Percentiles rank a stretch among this genome's conserved stretches.
Conservation (phyloP, 2,113 vertebrate genomes). For the Eidolon helvum region DNA sequence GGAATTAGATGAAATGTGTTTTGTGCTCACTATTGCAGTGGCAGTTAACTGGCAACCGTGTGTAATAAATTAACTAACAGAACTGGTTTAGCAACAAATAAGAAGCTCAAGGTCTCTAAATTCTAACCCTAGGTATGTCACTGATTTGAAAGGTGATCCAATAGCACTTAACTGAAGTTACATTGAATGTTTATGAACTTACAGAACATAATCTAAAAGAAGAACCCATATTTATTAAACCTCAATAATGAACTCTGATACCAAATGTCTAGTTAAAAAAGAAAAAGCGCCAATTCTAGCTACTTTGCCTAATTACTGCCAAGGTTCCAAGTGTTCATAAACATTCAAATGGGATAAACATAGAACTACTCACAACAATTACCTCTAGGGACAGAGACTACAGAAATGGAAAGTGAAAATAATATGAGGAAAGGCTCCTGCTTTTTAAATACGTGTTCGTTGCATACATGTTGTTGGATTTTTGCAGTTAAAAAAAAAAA, state of each 20-base stretch:
- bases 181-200: background rate
- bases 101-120: slow-evolving; percentile 38
- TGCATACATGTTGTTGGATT: background rate
- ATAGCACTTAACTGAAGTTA: background rate
- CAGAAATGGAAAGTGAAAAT: slow-evolving; percentile 43
- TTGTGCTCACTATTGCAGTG: slow-evolving; percentile 3
- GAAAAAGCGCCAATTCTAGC: background rate
- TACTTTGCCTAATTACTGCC: background rate
- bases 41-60: slow-evolving; percentile 55
- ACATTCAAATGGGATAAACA: background rate
- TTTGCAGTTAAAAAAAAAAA: background rate
- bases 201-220: background rate
- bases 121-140: slow-evolving; percentile 43
- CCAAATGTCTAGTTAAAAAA: slow-evolving; percentile 4
- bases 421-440: background rate
- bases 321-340: background rate
- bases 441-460: background rate
- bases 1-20: background rate
- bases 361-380: background rate
- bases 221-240: background rate
- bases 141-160: slow-evolving; percentile 6
- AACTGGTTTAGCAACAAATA: slow-evolving; percentile 70
- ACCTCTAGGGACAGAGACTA: background rate
- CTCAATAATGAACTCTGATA: background rate
- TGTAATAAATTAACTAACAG: slow-evolving; percentile 68